A percentile compares a stretch with the other conserved stretches of the same genome.
phyloP scores from a whole-genome alignment of 64 coral and sea anemone species.

The Pocillopora damicornis region DNA sequence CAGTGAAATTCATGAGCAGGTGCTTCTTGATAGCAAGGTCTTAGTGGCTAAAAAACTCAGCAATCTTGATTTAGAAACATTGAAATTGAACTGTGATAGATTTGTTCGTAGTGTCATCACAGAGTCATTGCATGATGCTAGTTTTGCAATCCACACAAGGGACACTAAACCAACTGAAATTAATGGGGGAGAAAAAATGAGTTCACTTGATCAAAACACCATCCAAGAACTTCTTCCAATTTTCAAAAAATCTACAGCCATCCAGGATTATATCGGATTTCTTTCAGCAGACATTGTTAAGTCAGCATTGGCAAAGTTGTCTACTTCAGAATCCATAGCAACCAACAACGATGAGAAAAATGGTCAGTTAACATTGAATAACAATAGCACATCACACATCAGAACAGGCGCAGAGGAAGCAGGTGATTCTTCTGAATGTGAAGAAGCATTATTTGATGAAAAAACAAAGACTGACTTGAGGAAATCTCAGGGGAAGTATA shows the following conservation, averaged over 20 bases:
- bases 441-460: not conserved
- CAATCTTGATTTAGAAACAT: conserved; percentile 15
- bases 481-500: not conserved
- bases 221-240: conserved; percentile 40
- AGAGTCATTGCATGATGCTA: conserved; percentile 55
- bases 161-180: not conserved
- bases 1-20: conserved; percentile 3
- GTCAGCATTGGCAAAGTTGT: conserved; percentile 61
- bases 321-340: conserved; percentile 20
- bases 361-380: conserved; percentile 2
- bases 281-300: conserved; percentile 79
- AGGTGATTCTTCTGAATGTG: not conserved
- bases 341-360: conserved; percentile 22
- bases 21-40: conserved; percentile 32
- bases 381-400: not conserved
- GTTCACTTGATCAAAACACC: conserved; percentile 27
- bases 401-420: not conserved
- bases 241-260: conserved; percentile 60
- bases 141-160: not conserved
- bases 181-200: not conserved
- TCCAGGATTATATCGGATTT: conserved; percentile 78
- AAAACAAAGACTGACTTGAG: not conserved
- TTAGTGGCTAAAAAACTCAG: conserved; percentile 41
- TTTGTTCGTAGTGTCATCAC: conserved; percentile 63
- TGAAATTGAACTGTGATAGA: conserved; percentile 62